phyloP scores from a whole-genome alignment of 2,797 vertebrate genomes.

The Sebastes minor region DNA sequence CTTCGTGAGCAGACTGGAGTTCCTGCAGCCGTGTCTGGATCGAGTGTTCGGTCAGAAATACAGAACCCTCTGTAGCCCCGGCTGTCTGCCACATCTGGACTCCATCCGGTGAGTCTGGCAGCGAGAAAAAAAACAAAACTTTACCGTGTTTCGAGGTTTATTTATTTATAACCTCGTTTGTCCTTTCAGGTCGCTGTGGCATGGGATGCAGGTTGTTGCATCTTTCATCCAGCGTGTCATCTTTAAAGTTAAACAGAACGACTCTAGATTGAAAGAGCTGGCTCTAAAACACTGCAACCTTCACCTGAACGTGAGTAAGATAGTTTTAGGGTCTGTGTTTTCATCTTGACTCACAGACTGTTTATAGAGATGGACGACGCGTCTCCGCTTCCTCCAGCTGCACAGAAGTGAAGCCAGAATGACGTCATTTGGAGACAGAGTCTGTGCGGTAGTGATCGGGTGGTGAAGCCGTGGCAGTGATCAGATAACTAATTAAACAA shows the following conservation, averaged over 20 bases:
- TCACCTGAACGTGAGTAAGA: constrained; percentile 66
- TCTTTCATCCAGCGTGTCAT: constrained; percentile 79
- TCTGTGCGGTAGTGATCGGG: no score
- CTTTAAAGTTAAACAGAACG: constrained; percentile 32
- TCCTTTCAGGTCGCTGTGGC: constrained; percentile 69
- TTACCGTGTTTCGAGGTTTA: not conserved
- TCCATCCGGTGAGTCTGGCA: constrained; percentile 67
- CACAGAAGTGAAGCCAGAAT: no score
- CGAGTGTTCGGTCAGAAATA: constrained; percentile 67
- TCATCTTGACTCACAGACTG: not conserved
- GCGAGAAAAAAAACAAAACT: no score
- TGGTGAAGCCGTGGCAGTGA: accelerated
- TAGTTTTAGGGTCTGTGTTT: not conserved
- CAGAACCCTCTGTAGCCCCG: constrained; percentile 61
- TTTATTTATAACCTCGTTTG: not conserved
- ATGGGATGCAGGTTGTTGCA: constrained; percentile 67
- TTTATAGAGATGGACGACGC: no score
- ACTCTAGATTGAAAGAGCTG: constrained; percentile 52
- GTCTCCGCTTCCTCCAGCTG: no score
- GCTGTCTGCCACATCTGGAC: constrained; percentile 65
- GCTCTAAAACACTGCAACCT: constrained; percentile 76
- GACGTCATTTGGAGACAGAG: no score
- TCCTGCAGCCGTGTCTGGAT: constrained; percentile 78
- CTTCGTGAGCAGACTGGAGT: constrained; percentile 72
- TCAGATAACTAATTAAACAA: no score